These are phyloP conservation scores for Passer montanus DNA, from an alignment of 2,113 vertebrate species.

Conservation along the genomic window DNA sequence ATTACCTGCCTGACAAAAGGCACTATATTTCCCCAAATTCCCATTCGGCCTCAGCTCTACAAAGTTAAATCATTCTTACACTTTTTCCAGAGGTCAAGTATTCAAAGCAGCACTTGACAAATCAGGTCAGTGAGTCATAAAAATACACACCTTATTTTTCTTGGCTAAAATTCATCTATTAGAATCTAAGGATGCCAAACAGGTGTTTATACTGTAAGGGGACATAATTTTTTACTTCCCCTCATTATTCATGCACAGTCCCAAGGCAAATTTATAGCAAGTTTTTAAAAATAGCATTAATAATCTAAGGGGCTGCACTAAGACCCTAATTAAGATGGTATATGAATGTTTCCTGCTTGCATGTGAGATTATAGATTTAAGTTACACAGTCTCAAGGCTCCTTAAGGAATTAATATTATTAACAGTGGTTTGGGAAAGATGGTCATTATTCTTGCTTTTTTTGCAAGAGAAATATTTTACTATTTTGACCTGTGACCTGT, in stretches of 20 bases:
- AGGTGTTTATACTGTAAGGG: background rate
- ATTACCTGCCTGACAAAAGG: constrained; percentile 13
- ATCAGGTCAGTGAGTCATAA: background rate
- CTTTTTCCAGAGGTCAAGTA: background rate
- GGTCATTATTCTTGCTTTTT: background rate
- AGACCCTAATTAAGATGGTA: constrained; percentile 35
- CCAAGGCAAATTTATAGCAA: constrained; percentile 19
- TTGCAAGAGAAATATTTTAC: background rate
- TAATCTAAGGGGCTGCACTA: background rate
- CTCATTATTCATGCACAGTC: constrained; percentile 1
- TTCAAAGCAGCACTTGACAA: background rate
- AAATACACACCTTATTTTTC: background rate
- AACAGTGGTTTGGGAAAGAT: background rate
- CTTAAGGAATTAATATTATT: background rate
- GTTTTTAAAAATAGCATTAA: constrained; percentile 52
- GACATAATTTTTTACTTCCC: background rate
- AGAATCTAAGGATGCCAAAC: background rate
- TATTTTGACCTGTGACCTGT: background rate
- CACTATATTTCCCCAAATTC: background rate
- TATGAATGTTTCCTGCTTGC: background rate
- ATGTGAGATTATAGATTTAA: background rate
- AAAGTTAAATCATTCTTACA: background rate
- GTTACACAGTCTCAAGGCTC: background rate
- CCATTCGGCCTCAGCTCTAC: background rate
- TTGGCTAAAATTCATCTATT: background rate